phyloP scores from a whole-genome alignment of 1,140 invertebrate genomes.

The Andrena cerasifolii region DNA sequence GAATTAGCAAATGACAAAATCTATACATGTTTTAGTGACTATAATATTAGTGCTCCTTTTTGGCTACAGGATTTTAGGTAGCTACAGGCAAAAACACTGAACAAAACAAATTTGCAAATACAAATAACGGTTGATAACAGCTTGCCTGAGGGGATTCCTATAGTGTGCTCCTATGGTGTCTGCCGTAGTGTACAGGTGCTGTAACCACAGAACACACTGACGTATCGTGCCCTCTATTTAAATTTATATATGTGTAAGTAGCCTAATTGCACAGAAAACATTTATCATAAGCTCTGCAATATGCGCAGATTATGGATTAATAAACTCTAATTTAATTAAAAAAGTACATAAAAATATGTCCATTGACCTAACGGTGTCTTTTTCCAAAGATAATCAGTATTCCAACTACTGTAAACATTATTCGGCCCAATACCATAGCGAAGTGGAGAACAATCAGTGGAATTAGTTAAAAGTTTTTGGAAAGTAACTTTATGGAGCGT shows the following conservation, averaged over 20 bases:
- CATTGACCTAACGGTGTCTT: conserved; percentile 14
- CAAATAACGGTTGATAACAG: conserved; percentile 83
- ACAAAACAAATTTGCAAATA: conserved; percentile 75
- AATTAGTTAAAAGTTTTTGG: conserved; percentile 59
- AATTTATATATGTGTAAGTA: conserved; percentile 53
- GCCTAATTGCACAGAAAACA: conserved; percentile 33
- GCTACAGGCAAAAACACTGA: conserved; percentile 75
- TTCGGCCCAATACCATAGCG: conserved; percentile 70
- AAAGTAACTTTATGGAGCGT: conserved; percentile 64
- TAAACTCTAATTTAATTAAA: conserved; percentile 12
- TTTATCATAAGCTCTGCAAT: conserved; percentile 44
- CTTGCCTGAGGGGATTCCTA: conserved; percentile 90
- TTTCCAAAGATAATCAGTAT: background rate
- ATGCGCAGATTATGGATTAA: conserved; percentile 29
- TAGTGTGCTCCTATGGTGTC: conserved; percentile 85
- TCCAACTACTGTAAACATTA: conserved; percentile 59
- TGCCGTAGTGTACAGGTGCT: conserved; percentile 88
- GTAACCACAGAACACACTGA: conserved; percentile 85
- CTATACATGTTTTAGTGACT: conserved; percentile 31
- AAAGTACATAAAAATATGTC: conserved; percentile 5
- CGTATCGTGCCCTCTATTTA: conserved; percentile 75
- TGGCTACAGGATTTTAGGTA: conserved; percentile 53
- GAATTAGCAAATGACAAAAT: background rate
- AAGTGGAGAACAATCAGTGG: conserved; percentile 65
- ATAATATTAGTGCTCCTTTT: conserved; percentile 36